A percentile compares a stretch with the other conserved stretches of the same genome.
Evolutionary conservation across 2,888 invertebrate species (phyloP).

Genomic region (Atethmia centrago): DNA sequence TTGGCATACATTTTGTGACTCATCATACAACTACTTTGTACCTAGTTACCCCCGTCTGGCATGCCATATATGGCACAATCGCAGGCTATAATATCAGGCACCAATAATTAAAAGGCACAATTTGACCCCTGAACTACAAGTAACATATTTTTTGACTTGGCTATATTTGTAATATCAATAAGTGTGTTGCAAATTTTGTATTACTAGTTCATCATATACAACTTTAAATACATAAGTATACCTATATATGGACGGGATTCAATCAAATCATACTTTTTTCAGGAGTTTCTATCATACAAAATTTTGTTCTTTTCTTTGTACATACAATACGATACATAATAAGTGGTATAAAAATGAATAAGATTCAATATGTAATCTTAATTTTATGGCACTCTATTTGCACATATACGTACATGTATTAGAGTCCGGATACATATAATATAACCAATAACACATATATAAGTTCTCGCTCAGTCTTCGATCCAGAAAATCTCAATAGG

Average conservation of each 20-base stretch:
- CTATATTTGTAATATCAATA: constrained; percentile 63
- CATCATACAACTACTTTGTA: constrained; percentile 86
- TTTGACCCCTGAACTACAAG: constrained; percentile 65
- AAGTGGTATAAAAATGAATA: constrained; percentile 68
- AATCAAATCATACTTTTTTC: constrained; percentile 58
- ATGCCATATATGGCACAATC: constrained; percentile 83
- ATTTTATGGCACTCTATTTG: constrained; percentile 87
- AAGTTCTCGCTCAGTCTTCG: constrained; percentile 86
- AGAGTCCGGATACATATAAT: constrained; percentile 75
- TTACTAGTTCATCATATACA: constrained; percentile 46
- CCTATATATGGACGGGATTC: constrained; percentile 63
- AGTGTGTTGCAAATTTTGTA: constrained; percentile 50
- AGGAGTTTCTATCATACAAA: constrained; percentile 54
- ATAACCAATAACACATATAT: constrained; percentile 72
- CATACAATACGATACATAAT: constrained; percentile 69
- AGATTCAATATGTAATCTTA: constrained; percentile 75
- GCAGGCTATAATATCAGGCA: constrained; percentile 78
- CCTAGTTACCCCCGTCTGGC: constrained; percentile 74
- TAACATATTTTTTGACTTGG: constrained; percentile 49
- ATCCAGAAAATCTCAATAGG: constrained; percentile 89
- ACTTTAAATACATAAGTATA: constrained; percentile 55
- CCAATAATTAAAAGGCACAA: constrained; percentile 83
- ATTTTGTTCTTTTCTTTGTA: constrained; percentile 67
- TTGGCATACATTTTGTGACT: constrained; percentile 90
- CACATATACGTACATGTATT: constrained; percentile 76